Evolutionary conservation across 2,888 invertebrate species (phyloP), one percentile per base, ranked within the genome.

Genomic region (Polyploca ridens): DNA sequence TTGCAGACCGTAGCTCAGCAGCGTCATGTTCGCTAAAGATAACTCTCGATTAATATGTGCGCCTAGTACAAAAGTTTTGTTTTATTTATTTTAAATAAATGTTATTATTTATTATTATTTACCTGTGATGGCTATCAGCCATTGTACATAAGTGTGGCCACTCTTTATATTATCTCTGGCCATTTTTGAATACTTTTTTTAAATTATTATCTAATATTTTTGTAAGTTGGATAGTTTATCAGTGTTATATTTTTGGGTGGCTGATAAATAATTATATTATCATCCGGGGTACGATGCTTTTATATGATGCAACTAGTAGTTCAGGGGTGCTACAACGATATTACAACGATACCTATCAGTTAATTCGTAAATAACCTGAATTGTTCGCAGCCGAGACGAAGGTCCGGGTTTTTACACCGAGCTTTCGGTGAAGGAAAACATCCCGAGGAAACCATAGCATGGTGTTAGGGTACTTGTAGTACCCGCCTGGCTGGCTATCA

Each of bases 1-100:
- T 68, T 89, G 89, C 33, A 89, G 79, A 5, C 94, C 94, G 67
- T 91, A 87, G 33, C 87, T 89, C 69, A 94, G 81, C 59, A 91
- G 72, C 33, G 90, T 85, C 49, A 90, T 73, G 70, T 91, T 91
- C 0, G 87, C 94, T 94, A 83, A 46, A 85, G 86, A 63, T n/a
- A 63, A 69, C 75, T 77, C 75, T 76, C 41, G 27, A 58, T 65
- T 59, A 64, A 66, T 71, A 78, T 81, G 81, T n/a, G 58, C 33
- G 71, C 81, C 80, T 83, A 71, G 80, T 82, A 77, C 63, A 66
- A 66, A 66, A 64, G 67, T 72, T 75, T 76, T 79, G 75, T 76
- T 76, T 81, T 77, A 81, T 79, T 79, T 81, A 82, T 79, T 75
- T 75, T 71, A 71, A 72, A 75, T 71, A 66, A 72, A 63, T 65